Conservation (phyloP, 2,113 vertebrate species). For the Climacteris rufus region DNA sequence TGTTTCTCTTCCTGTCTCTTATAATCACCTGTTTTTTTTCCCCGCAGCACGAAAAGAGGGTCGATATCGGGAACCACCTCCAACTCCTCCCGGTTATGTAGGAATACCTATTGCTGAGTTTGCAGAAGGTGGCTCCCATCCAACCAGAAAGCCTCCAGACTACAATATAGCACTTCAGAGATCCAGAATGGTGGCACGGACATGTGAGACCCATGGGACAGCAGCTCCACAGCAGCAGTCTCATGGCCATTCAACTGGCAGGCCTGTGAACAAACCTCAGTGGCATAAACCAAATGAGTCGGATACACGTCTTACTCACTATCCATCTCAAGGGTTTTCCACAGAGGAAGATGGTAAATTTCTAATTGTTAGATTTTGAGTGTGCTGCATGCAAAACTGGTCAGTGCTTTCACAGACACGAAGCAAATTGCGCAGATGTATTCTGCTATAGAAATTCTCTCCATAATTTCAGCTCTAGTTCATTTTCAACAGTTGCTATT, state of each 20-base stretch:
- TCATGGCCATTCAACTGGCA: conserved; percentile 64
- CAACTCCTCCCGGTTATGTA: conserved; percentile 93
- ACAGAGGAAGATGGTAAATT: conserved; percentile 91
- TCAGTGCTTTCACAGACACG: not conserved
- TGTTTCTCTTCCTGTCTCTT: not conserved
- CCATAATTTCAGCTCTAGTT: not conserved
- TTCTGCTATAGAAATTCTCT: not conserved
- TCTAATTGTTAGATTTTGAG: conserved; percentile 6
- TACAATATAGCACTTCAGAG: conserved; percentile 95
- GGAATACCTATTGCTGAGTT: conserved; percentile 93
- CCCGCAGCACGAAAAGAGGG: conserved; percentile 89
- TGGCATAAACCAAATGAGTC: conserved; percentile 80
- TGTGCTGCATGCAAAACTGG: not conserved
- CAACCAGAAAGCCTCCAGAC: conserved; percentile 89
- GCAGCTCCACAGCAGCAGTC: conserved; percentile 59
- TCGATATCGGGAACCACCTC: conserved; percentile 92
- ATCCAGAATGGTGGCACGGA: conserved; percentile 90
- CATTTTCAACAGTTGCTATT: not conserved
- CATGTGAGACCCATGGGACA: conserved; percentile 77
- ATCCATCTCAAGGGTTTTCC: conserved; percentile 74
- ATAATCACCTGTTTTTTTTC: conserved; percentile 12
- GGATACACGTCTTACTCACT: conserved; percentile 75
- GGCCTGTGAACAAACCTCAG: conserved; percentile 73
- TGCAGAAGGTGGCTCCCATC: conserved; percentile 80
- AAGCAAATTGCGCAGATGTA: not conserved